phyloP scores from a whole-genome alignment of 92 coral and sea anemone genomes.

The Epizoanthus rinbou region DNA sequence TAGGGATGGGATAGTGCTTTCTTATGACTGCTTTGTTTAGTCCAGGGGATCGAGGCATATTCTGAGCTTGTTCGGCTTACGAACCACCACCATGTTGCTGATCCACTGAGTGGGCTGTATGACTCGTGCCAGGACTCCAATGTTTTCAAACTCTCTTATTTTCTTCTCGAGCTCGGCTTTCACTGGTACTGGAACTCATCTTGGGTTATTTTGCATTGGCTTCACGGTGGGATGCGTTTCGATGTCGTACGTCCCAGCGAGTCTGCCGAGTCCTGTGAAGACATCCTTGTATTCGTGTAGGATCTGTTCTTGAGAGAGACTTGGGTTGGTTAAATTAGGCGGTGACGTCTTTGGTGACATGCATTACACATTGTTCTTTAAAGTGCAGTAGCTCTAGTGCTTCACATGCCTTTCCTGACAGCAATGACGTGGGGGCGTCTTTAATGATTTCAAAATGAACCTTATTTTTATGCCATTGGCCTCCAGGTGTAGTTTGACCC shows the following conservation, averaged over 20 bases:
- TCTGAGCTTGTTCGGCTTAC: slow-evolving; percentile 49
- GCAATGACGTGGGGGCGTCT: slow-evolving; percentile 43
- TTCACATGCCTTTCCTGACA: slow-evolving; percentile 47
- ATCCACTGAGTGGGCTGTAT: slow-evolving; percentile 62
- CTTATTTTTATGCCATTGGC: slow-evolving; percentile 51
- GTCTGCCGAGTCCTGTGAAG: slow-evolving; percentile 63
- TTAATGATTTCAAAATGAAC: slow-evolving; percentile 28
- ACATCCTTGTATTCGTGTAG: slow-evolving; percentile 50
- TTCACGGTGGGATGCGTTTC: slow-evolving; percentile 30
- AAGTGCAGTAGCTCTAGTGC: slow-evolving; percentile 46
- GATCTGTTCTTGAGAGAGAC: slow-evolving; percentile 45
- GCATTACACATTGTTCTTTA: slow-evolving; percentile 32
- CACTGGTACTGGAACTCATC: slow-evolving; percentile 26
- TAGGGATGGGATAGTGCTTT: slow-evolving; percentile 47
- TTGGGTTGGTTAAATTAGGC: neutral
- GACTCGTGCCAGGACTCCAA: slow-evolving; percentile 50
- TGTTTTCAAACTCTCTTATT: slow-evolving; percentile 46
- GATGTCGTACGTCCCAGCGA: slow-evolving; percentile 62
- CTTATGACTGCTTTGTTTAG: slow-evolving; percentile 44
- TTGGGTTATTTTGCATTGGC: slow-evolving; percentile 12
- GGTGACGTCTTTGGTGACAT: neutral
- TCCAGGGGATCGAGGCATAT: slow-evolving; percentile 47
- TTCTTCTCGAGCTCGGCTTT: slow-evolving; percentile 42
- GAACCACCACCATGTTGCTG: slow-evolving; percentile 56
- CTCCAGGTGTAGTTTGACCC: slow-evolving; percentile 35